phyloP scores from a whole-genome alignment of 2,888 invertebrate species.

The Nemurella pictetii region DNA sequence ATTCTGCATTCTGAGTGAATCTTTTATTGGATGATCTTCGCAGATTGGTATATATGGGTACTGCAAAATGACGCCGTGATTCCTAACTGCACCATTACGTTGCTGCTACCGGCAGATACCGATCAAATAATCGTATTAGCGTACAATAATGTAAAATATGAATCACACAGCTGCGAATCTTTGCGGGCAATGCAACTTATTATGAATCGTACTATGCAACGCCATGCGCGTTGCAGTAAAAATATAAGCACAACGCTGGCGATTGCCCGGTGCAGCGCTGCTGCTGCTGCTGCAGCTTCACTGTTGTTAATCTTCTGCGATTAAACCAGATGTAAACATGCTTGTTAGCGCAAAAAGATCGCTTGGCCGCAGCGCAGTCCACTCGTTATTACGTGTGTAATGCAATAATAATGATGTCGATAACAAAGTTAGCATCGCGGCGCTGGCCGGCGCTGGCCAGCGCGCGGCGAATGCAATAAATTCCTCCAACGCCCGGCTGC shows the following conservation, averaged over 20 bases:
- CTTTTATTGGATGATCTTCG: too few relatives aligned
- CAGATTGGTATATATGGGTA: too few relatives aligned
- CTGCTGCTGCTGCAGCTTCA: too few relatives aligned
- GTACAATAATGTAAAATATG: neutral
- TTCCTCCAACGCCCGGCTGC: neutral
- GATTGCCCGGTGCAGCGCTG: neutral
- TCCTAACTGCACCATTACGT: too few relatives aligned
- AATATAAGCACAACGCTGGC: neutral
- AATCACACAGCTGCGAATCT: too few relatives aligned
- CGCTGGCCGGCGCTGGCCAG: too few relatives aligned
- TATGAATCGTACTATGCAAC: neutral
- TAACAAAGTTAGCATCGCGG: neutral
- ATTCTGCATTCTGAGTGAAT: too few relatives aligned
- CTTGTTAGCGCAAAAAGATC: neutral
- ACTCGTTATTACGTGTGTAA: neutral
- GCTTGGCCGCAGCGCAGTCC: too few relatives aligned
- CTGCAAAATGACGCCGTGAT: too few relatives aligned
- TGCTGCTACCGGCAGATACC: neutral
- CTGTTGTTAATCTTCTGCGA: neutral
- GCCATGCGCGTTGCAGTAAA: neutral
- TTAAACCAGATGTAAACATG: constrained; percentile 1
- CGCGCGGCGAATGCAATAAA: neutral
- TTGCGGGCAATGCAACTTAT: neutral
- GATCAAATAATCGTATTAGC: neutral
- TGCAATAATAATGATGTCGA: constrained; percentile 15